phyloP scores from a whole-genome alignment of 37 sponge, comb jelly and placozoan species.

The Amphimedon queenslandica region DNA sequence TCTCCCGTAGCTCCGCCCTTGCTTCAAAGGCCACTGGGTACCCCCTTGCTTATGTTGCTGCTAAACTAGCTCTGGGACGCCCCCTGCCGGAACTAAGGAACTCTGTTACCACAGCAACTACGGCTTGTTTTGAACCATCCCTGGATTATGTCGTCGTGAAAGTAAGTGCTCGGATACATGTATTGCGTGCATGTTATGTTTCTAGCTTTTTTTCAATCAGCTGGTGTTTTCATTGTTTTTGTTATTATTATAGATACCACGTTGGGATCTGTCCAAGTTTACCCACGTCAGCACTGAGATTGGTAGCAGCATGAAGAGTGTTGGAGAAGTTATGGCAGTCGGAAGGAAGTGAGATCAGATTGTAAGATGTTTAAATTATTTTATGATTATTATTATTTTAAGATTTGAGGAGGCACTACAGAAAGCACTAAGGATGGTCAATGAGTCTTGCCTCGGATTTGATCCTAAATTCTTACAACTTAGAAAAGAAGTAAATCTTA shows the following conservation, averaged over 20 bases:
- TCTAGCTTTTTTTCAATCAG: not conserved
- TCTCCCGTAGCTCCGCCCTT: conserved; percentile 96
- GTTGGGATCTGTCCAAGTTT: conserved; percentile 89
- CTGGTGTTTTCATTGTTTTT: not conserved
- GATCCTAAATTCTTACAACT: conserved; percentile 39
- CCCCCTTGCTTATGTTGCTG: conserved; percentile 97
- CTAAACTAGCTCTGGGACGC: conserved; percentile 88
- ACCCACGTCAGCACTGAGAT: conserved; percentile 63
- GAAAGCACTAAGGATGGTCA: conserved; percentile 97
- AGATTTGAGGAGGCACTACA: conserved; percentile 98
- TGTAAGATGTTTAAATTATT: too few species aligned
- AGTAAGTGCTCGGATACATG: conserved; percentile 14
- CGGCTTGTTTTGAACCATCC: conserved; percentile 99
- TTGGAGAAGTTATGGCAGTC: conserved; percentile 99
- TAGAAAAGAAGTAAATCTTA: not conserved
- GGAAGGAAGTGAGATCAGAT: conserved; percentile 67
- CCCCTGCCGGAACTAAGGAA: conserved; percentile 86
- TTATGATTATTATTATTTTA: not conserved
- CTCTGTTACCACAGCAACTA: conserved; percentile 92
- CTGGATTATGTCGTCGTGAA: conserved; percentile 97
- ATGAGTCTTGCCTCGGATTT: conserved; percentile 71
- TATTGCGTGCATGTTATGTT: not conserved
- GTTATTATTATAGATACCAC: conserved; percentile 49
- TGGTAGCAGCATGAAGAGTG: conserved; percentile 99
- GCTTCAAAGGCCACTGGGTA: conserved; percentile 99